phyloP scores from a whole-genome alignment of 2,888 invertebrate genomes.

The Heliconius aoede region DNA sequence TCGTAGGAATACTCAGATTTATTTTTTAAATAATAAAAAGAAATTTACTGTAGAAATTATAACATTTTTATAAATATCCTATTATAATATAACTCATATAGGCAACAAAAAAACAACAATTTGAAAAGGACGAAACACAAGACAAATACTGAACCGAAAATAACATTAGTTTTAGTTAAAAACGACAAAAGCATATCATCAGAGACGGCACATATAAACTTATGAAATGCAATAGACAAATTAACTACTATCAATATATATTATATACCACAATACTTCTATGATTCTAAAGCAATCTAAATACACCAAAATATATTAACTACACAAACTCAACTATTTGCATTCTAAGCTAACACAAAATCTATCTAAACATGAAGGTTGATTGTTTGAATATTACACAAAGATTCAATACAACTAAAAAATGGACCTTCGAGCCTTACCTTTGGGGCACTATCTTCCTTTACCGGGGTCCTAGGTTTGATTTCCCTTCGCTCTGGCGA shows the following conservation, averaged over 20 bases:
- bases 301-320: not conserved
- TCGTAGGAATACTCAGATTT: not conserved
- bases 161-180: not conserved
- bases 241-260: not conserved
- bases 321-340: not conserved
- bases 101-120: not conserved
- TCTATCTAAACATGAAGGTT: not conserved
- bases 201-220: not conserved
- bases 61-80: not conserved
- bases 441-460: slow-evolving; percentile 48
- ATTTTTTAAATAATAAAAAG: not conserved
- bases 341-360: not conserved
- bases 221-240: not conserved
- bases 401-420: not conserved
- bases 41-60: not conserved
- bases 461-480: slow-evolving; percentile 50
- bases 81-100: not conserved
- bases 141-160: slow-evolving; percentile 29
- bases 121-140: slow-evolving; percentile 15
- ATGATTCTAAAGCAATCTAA: slow-evolving; percentile 13
- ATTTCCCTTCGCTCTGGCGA: slow-evolving; percentile 53
- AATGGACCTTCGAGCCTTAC: slow-evolving; percentile 41
- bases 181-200: not conserved
- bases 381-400: not conserved
- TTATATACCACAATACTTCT: too few species aligned